phyloP scores from a whole-genome alignment of 2,888 invertebrate species.

The Megaustenia siamemsis region DNA sequence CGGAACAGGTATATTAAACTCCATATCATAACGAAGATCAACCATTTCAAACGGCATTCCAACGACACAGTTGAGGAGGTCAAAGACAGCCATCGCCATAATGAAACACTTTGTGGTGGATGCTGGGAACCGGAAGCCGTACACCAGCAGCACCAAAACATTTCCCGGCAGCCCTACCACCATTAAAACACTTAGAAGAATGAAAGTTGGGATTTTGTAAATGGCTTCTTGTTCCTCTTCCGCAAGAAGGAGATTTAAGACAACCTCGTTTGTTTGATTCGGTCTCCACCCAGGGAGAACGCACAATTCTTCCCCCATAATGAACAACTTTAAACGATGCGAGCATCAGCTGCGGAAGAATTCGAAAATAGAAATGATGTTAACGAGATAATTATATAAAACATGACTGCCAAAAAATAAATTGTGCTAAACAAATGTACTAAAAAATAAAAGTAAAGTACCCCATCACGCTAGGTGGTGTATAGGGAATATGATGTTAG shows the following conservation, averaged over 20 bases:
- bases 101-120: slow-evolving; percentile 45
- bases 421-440: no score
- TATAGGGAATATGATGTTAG: no score
- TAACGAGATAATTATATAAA: no score
- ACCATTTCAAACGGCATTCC: slow-evolving; percentile 50
- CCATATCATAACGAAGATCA: slow-evolving; percentile 37
- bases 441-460: no score
- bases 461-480: no score
- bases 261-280: background rate
- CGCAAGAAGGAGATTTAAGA: background rate
- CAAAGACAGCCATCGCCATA: slow-evolving; percentile 40
- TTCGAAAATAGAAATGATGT: no score
- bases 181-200: slow-evolving; percentile 26
- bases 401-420: no score
- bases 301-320: background rate
- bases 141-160: slow-evolving; percentile 41
- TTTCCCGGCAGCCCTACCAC: slow-evolving; percentile 46
- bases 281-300: background rate
- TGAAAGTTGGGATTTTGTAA: slow-evolving; percentile 37
- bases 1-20: slow-evolving; percentile 9
- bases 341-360: background rate
- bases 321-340: background rate
- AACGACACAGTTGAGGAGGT: slow-evolving; percentile 38
- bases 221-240: slow-evolving; percentile 23
- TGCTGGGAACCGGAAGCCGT: slow-evolving; percentile 38